Evolutionary conservation across 2,888 invertebrate genomes (phyloP).

Genomic region (Xylota segnis): DNA sequence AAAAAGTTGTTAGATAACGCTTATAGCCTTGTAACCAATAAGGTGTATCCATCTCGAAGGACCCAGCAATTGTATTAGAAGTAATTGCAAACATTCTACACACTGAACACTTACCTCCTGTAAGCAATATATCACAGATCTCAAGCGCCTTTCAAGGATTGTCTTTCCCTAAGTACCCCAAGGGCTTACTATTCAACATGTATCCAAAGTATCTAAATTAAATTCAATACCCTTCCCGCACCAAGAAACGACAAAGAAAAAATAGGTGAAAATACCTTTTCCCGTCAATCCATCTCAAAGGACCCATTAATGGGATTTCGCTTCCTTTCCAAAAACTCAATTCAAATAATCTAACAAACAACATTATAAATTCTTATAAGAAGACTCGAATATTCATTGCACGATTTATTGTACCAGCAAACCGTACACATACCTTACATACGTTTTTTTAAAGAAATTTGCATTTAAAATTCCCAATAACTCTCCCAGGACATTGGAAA

Average conservation of each 20-base stretch:
- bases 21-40: too few species aligned
- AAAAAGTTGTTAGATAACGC: too few species aligned
- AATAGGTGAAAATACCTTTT: constrained; percentile 14
- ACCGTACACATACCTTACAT: constrained; percentile 7
- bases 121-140: not conserved
- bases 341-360: constrained; percentile 45
- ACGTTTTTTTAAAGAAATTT: constrained; percentile 37
- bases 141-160: not conserved
- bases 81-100: too few species aligned
- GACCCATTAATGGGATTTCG: constrained; percentile 29
- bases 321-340: constrained; percentile 14
- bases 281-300: constrained; percentile 37
- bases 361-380: constrained; percentile 47
- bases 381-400: constrained; percentile 63
- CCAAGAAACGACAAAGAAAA: too few species aligned
- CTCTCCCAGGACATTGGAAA: constrained; percentile 50
- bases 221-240: not conserved
- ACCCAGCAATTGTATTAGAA: too few species aligned
- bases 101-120: not conserved
- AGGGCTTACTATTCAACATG: not conserved
- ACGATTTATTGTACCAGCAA: constrained; percentile 27
- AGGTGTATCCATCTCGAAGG: too few species aligned
- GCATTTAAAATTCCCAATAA: constrained; percentile 65
- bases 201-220: not conserved
- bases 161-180: not conserved